These are phyloP conservation scores for Tinamus major DNA, from an alignment of 2,797 vertebrate species.

Conservation along the genomic window DNA sequence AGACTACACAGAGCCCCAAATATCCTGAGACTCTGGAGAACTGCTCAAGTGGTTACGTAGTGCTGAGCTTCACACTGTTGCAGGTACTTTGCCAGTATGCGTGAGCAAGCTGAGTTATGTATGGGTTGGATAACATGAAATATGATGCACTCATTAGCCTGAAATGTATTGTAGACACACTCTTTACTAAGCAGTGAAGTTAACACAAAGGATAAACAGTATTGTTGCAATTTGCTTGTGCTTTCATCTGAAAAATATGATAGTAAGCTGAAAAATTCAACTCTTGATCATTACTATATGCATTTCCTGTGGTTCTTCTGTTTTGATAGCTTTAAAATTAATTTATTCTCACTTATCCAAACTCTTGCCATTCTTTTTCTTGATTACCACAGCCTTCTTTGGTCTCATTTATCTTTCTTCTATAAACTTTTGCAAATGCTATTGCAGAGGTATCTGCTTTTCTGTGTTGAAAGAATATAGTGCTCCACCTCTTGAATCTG, in stretches of 20 bases:
- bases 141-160: neutral
- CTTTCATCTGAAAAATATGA: neutral
- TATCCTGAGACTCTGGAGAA: neutral
- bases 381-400: neutral
- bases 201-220: neutral
- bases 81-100: neutral
- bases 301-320: neutral
- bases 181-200: neutral
- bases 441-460: neutral
- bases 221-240: neutral
- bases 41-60: neutral
- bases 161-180: neutral
- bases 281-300: neutral
- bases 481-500: neutral
- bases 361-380: neutral
- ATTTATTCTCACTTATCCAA: neutral
- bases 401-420: neutral
- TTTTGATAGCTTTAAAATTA: neutral
- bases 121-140: neutral
- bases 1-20: neutral
- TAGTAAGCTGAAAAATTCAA: neutral
- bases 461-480: neutral
- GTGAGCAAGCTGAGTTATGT: neutral
- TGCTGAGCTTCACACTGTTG: neutral
- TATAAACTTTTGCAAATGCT: conserved; percentile 7